Conservation (phyloP, 2,888 invertebrate genomes). For the Cantharis rustica region DNA sequence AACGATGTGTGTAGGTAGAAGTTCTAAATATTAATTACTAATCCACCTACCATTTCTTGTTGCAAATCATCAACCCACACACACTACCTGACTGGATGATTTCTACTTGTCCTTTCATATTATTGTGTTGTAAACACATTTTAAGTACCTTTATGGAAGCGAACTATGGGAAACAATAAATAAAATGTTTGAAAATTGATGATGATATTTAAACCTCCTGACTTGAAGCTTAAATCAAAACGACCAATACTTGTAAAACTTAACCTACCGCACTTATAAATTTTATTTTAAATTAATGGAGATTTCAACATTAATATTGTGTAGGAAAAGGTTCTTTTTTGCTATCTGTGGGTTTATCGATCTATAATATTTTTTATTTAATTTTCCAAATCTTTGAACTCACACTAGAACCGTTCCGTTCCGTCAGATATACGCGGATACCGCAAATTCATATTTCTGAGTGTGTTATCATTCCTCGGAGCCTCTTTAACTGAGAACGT, state of each 20-base stretch:
- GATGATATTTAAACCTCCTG: background rate
- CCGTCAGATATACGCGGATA: too few species aligned
- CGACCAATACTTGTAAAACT: background rate
- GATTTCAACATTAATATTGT: background rate
- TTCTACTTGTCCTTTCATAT: conserved; percentile 7
- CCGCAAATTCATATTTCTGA: background rate
- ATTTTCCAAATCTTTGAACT: too few species aligned
- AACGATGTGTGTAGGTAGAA: conserved; percentile 11
- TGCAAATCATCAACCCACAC: conserved; percentile 17
- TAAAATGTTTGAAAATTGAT: background rate
- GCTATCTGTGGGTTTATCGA: background rate
- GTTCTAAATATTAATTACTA: conserved; percentile 24
- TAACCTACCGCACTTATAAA: background rate
- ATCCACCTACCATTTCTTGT: conserved; percentile 11
- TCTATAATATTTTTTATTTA: background rate
- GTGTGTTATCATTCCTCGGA: background rate
- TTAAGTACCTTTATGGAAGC: background rate
- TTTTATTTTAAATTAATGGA: conserved; percentile 1
- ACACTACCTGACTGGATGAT: background rate
- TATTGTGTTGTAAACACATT: background rate
- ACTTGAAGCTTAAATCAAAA: background rate
- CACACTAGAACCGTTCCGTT: too few species aligned
- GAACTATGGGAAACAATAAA: background rate
- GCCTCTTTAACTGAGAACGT: too few species aligned
- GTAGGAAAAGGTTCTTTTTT: background rate